Base-by-base conservation (phyloP, 1,140 invertebrate species). In the Rhagoletis zephyria region DNA sequence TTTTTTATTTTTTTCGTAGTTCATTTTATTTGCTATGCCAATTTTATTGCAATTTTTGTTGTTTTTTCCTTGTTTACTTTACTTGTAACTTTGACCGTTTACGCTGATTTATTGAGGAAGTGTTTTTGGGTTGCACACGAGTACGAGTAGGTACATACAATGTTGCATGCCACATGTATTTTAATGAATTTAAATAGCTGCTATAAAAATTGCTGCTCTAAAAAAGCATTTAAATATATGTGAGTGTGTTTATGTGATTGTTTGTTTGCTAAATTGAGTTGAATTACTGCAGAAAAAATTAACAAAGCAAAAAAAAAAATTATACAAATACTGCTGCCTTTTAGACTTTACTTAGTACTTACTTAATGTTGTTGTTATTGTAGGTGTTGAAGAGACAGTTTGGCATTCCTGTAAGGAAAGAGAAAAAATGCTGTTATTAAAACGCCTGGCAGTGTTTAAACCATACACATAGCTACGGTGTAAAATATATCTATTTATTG, bases 311-410 rank as follows among this genome's bases (percentile, higher is more conserved):
- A 63, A 63, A 63, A 63, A 63, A 63, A 63, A 63, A 5, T 56
- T 10, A 56, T 56, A 5, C 5, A 63, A 63, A 63, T 63, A 4
- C 4, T 14, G 12, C 61, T 63, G 4, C 4, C 4, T 63, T 63
- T 51, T 51, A n/a, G 5, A 51, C 48, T 5, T 45, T 4, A 77
- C 51, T 77, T 40, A 12, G 56, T 85, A 85, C 85, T 85, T 19
- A 85, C 85, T 85, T 63, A 63, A 85, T 85, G 12, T 85, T 61
- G 10, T 85, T 85, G 56, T 42, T 60, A 85, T 63, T 85, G 56
- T 30, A 85, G 85, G 30, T 85, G 85, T 85, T 85, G 85, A 60
- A 85, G 85, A 40, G 85, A 85, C 85, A 85, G 85, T 10, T 61
- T 85, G 85, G 19, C 85, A 85, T 85, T 61, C 85, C 85, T 85